phyloP scores from a whole-genome alignment of 2,113 vertebrate species.

The Corythaeola cristata region DNA sequence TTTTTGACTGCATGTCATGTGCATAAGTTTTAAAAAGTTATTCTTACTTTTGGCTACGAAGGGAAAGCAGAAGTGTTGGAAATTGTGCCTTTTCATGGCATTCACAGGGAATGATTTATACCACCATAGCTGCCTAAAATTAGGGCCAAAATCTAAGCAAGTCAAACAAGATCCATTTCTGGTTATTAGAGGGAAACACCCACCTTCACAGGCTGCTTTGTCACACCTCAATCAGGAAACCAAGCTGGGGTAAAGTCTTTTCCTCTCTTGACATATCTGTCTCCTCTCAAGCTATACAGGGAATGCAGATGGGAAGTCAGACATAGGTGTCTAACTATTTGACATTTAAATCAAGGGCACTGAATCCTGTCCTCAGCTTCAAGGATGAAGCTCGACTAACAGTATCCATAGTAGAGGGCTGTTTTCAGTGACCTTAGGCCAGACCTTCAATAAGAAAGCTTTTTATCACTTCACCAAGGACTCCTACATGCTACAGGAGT shows the following conservation, averaged over 20 bases:
- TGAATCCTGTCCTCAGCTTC: neutral
- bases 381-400: neutral
- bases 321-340: neutral
- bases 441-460: neutral
- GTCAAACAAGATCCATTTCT: neutral
- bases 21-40: neutral
- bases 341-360: neutral
- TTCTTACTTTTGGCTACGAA: neutral
- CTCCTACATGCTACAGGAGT: neutral
- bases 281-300: neutral
- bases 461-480: slow-evolving; percentile 28
- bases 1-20: neutral
- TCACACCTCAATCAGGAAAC: neutral
- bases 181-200: neutral
- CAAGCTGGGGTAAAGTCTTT: neutral
- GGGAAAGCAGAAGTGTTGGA: neutral
- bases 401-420: neutral
- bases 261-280: neutral
- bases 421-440: neutral
- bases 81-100: neutral
- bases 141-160: neutral
- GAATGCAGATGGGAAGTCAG: neutral
- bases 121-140: neutral
- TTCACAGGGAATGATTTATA: neutral
- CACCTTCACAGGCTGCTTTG: neutral